Evolutionary conservation across 2,113 vertebrate genomes (phyloP).

Genomic region (Trachemys scripta): DNA sequence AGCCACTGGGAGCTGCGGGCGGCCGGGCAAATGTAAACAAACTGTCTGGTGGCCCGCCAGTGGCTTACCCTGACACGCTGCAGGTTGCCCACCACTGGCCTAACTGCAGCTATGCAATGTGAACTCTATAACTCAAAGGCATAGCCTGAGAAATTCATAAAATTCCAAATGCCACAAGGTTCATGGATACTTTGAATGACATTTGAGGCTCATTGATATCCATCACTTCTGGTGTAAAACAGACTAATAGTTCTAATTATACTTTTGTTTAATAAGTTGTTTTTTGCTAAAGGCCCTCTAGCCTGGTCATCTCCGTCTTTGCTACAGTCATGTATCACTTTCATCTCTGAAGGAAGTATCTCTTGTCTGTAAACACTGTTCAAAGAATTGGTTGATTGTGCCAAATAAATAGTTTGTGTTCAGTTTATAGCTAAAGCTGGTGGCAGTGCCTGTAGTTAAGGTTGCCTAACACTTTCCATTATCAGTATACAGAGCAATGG

Average conservation of each 20-base stretch:
- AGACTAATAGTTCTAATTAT: not conserved
- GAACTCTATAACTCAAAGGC: not conserved
- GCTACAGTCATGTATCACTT: not conserved
- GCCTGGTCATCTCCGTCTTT: not conserved
- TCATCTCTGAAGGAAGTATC: not conserved
- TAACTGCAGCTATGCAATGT: not conserved
- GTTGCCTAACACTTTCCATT: not conserved
- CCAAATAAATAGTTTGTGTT: not conserved
- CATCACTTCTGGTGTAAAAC: not conserved
- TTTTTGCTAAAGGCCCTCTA: not conserved
- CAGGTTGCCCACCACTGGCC: not conserved
- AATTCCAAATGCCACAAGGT: fast-evolving
- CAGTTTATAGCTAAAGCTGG: not conserved
- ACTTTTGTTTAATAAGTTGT: not conserved
- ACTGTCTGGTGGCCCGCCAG: too few species aligned
- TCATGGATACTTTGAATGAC: not conserved
- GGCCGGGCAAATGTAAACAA: too few species aligned
- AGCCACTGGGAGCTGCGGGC: too few species aligned
- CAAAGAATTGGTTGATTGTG: not conserved
- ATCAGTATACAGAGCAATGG: not conserved
- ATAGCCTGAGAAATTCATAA: not conserved
- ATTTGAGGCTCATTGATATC: not conserved
- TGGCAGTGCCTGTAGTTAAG: not conserved
- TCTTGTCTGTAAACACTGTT: not conserved
- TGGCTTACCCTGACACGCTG: too few species aligned